Percentiles rank a stretch among this genome's conserved stretches.
phyloP scores from a whole-genome alignment of 2,888 invertebrate species.

The Ophion ellenae region DNA sequence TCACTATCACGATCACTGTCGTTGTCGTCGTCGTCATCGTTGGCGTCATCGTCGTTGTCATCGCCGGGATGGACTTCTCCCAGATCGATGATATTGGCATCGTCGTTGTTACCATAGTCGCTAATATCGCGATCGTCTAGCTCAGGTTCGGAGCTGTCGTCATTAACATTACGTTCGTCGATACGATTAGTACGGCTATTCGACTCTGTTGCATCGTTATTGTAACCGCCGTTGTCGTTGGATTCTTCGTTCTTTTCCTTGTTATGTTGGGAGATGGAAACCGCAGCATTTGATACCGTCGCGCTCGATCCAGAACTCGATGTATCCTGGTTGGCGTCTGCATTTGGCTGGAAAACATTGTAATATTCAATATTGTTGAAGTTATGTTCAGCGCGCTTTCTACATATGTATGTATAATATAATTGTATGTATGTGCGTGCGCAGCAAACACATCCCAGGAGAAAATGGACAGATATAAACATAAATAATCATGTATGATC shows the following conservation, averaged over 20 bases:
- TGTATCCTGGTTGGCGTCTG: constrained; percentile 8
- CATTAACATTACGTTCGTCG: not conserved
- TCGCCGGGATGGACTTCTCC: not conserved
- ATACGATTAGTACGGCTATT: constrained; percentile 7
- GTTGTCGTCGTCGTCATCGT: constrained; percentile 1
- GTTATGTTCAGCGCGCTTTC: constrained; percentile 14
- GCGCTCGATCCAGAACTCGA: constrained; percentile 22
- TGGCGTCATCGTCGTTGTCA: not conserved
- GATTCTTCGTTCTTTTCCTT: not conserved
- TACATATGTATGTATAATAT: not conserved
- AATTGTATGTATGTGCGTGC: not conserved
- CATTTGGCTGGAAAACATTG: constrained; percentile 14
- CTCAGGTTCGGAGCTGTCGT: not conserved
- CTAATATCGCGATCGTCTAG: constrained; percentile 16
- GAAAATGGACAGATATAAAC: no score
- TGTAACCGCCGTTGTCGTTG: not conserved
- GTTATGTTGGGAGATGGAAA: not conserved
- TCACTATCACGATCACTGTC: not conserved
- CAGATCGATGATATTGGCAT: constrained; percentile 23
- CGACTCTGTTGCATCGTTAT: constrained; percentile 9
- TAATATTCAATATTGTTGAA: constrained; percentile 22
- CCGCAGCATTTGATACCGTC: constrained; percentile 27
- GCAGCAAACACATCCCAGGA: not conserved
- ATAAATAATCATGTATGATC: no score
- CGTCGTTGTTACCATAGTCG: not conserved